Conservation (phyloP, 2,113 vertebrate species). For the Riparia riparia region DNA sequence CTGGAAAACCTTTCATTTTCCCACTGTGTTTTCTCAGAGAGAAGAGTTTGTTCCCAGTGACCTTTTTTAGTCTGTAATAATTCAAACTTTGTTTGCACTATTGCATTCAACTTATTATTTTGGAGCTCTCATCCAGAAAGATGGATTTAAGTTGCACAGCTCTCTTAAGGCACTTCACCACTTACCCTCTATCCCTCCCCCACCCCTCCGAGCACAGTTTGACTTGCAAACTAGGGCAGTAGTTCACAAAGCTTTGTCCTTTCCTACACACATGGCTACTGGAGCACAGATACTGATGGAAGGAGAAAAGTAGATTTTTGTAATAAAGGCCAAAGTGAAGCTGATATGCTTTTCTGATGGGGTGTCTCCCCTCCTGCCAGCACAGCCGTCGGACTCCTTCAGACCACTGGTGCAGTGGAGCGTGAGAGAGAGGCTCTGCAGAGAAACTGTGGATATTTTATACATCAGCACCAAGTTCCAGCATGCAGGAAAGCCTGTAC, state of each 20-base stretch:
- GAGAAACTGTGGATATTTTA: not conserved
- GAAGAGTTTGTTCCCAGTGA: conserved; percentile 21
- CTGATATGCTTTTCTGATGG: not conserved
- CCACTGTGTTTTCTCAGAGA: conserved; percentile 9
- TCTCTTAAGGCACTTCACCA: conserved; percentile 3
- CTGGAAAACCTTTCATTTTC: conserved; percentile 37
- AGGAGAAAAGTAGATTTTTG: not conserved
- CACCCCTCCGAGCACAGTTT: not conserved
- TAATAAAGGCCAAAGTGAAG: conserved; percentile 12
- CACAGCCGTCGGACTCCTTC: not conserved
- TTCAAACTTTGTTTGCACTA: not conserved
- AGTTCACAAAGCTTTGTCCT: conserved; percentile 33
- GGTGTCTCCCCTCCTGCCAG: not conserved
- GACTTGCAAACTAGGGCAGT: conserved; percentile 50
- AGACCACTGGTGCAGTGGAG: not conserved
- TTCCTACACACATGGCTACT: not conserved
- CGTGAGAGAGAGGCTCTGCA: not conserved
- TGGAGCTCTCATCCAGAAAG: conserved; percentile 55
- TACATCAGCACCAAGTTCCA: not conserved
- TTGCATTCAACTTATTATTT: conserved; percentile 42
- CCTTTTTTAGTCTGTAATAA: conserved; percentile 19
- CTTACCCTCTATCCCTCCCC: not conserved
- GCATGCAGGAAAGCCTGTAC: conserved; percentile 70
- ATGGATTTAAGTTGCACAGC: conserved; percentile 23
- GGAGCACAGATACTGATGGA: conserved; percentile 9